Evolutionary conservation across 2,888 invertebrate genomes (phyloP), one percentile per base, ranked within the genome.

Genomic region (Trimorus sp.): DNA sequence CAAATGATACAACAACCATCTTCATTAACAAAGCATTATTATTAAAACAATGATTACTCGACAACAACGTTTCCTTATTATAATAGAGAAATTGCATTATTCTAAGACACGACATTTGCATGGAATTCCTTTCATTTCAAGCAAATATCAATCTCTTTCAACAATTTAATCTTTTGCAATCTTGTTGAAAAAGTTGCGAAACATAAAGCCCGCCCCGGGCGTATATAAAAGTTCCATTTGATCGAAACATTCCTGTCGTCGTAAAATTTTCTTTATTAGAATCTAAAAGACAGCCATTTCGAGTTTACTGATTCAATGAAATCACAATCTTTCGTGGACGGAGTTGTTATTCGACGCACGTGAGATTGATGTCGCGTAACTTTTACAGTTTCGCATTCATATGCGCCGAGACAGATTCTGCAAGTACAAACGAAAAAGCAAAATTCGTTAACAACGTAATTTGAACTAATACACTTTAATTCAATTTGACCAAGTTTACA

Each of bases 281-380:
- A 36, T 37, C 42, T 71, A 37, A 71, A 71, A 70, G 16, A 51
- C 51, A 38, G 26, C 45, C 37, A 71, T 68, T 75, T 65, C 45
- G 26, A 60, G 53, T 71, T 79, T 49, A 83, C 75, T 48, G 51
- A 16, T 71, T 51, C 71, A 14, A 73, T 56, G 62, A 71, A 60
- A 45, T 62, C 45, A 45, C 37, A 36, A 16, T 26, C 26, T 26
- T 26, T 26, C 26, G 26, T 26, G 26, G 26, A 26, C 26, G 26
- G 26, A 26, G 26, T 26, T 26, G 26, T 26, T 26, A 26, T 26
- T 26, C 26, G 26, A 4, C 4, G 26, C 26, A 26, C 26, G 26
- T 26, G 26, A 26, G 26, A 26, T 26, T 26, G 26, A 26, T 26
- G 26, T 1, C 56, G 36, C 15, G 5, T 12, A 15, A 11, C 45